Conservation (phyloP, 2,888 invertebrate species). For the Rhorus exstirpatorius region DNA sequence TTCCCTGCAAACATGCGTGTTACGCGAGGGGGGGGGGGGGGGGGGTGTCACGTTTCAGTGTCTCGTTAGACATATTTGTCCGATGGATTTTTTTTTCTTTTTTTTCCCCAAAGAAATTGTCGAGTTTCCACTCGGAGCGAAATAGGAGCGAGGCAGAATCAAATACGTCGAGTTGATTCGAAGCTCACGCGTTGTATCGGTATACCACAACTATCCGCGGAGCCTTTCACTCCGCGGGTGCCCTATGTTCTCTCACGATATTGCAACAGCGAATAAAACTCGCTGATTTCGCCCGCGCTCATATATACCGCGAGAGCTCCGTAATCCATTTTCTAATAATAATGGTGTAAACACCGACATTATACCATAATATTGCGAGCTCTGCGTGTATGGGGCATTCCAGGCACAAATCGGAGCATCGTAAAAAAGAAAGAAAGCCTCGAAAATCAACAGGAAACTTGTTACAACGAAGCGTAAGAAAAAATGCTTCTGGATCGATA, state of each 20-base stretch:
- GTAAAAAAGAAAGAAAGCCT: no score
- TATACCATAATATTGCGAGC: conserved; percentile 46
- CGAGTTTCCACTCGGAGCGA: conserved; percentile 26
- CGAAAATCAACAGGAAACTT: no score
- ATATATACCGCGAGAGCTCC: conserved; percentile 55
- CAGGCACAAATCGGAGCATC: background rate
- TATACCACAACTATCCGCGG: conserved; percentile 14
- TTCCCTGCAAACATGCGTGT: background rate
- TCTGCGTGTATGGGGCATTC: conserved; percentile 27
- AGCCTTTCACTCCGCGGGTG: conserved; percentile 77
- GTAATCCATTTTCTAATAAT: conserved; percentile 74
- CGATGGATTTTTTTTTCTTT: conserved; percentile 24
- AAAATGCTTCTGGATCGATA: no score
- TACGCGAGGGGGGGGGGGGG: background rate
- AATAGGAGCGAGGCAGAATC: conserved; percentile 65
- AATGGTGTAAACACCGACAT: conserved; percentile 46
- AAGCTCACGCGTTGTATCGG: conserved; percentile 56
- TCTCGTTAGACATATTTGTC: conserved; percentile 29
- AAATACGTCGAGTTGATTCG: conserved; percentile 55
- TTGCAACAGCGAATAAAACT: conserved; percentile 74
- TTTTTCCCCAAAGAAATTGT: conserved; percentile 63
- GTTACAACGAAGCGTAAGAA: no score
- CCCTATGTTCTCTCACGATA: conserved; percentile 75
- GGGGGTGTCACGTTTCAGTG: conserved; percentile 29
- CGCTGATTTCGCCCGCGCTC: conserved; percentile 68